phyloP scores from a whole-genome alignment of 2,113 vertebrate species.

The Gnathonemus echidnorhynchus region DNA sequence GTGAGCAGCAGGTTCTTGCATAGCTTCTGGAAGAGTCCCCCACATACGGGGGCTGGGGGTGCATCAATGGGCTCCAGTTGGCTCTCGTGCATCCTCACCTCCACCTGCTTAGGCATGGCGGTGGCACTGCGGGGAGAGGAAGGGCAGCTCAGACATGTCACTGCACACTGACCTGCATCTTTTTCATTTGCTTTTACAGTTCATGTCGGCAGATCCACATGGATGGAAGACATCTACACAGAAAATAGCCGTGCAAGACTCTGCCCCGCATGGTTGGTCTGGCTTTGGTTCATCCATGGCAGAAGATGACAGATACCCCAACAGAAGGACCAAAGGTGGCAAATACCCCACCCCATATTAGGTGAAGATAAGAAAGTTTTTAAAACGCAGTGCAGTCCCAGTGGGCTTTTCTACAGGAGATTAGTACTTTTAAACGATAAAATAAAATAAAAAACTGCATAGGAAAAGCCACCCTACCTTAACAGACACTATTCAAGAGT shows the following conservation, averaged over 20 bases:
- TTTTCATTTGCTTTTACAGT: neutral
- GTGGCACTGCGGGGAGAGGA: slow-evolving; percentile 66
- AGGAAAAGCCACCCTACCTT: neutral
- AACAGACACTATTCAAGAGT: neutral
- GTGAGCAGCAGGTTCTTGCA: slow-evolving; percentile 89
- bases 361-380: neutral
- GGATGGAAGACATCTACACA: neutral
- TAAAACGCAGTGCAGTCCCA: neutral
- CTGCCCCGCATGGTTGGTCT: neutral
- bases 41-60: slow-evolving; percentile 66
- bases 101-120: slow-evolving; percentile 97
- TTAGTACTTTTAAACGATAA: neutral
- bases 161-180: neutral
- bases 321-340: neutral
- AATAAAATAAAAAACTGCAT: neutral
- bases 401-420: neutral
- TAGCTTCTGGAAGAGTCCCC: slow-evolving; percentile 73
- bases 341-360: neutral
- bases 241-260: neutral
- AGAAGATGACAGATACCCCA: neutral
- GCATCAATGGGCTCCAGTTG: slow-evolving; percentile 79
- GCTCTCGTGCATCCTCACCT: slow-evolving; percentile 93
- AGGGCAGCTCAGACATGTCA: neutral
- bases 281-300: neutral
- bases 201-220: neutral